Evolutionary conservation across 2,113 vertebrate species (phyloP), one percentile per base, ranked within the genome.

Genomic region (Onychostoma macrolepis): DNA sequence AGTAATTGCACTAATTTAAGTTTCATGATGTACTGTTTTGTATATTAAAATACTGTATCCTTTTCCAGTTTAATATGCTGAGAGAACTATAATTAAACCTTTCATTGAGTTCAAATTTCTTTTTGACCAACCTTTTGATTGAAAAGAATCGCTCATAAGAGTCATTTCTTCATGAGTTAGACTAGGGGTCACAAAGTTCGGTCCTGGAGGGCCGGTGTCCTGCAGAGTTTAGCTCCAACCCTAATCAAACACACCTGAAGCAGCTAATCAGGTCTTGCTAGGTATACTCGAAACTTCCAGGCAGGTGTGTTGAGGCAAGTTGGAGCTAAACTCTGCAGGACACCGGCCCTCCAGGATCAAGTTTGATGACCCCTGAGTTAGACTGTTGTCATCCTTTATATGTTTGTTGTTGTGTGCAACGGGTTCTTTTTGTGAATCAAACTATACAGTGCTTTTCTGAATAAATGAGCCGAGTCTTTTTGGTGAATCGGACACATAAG

Each of bases 1-100:
- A 5, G 36, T 72, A 41, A 72, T 72, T 72, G 69, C 69, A 72
- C 69, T 71, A 71, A 24, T 72, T 72, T 38, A 72, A 38, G 33
- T 21, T 71, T 71, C 8, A 9, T 38, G 17, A 24, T 41, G 69
- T 24, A 72, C 11, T 72, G 9, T 41, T 72, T 72, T 72, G 10
- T 72, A 41, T 24, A 24, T 72, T 72, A 24, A 38, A 72, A 41
- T 38, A 72, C 9, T 10, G 21, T 41, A 36, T 24, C 69, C 33
- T 38, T 21, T 38, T 41, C 9, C 17, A 2, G 21, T 71, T 71
- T 38, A 71, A 38, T 36, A 71, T 21, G 30, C 67, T 1, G 17
- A 10, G 4, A 71, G 8, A 71, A 36, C 2, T 33, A 8, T 33
- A 36, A 71, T 36, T n/a, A 10, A 61, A n/a, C 58, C 4, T 8